Evolutionary conservation across 2,888 invertebrate genomes (phyloP), one percentile per base, ranked within the genome.

Genomic region (Nasonia oneida): DNA sequence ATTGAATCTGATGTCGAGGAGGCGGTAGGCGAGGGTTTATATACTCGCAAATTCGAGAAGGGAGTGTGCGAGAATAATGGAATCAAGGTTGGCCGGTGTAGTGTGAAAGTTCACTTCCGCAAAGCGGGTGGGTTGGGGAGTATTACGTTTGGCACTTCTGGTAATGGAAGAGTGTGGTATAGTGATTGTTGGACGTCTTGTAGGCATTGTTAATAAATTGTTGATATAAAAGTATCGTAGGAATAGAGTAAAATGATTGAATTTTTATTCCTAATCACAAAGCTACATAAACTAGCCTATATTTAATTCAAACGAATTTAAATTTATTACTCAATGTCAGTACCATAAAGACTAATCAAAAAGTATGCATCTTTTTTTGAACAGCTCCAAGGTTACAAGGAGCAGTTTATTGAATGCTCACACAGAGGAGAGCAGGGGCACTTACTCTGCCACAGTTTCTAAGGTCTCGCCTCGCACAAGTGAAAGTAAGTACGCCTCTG

Each of bases 1-100:
- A 85, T 29, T 53, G 53, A 80, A 53, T 50, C 79, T 82, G 86
- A 83, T 80, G 76, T 18, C 33, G 50, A 3, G 0, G 33, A 2
- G 70, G 3, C 33, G 67, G 67, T 29, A 6, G 23, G 23, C 67
- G 67, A 29, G 67, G 67, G 67, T 33, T 67, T 67, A 67, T 67
- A 67, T 67, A 67, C 67, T 33, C 12, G 23, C 23, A 6, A 61
- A 53, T 18, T 53, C 15, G 15, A 18, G 53, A 53, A 53, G 53
- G 18, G 64, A 64, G 64, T 23, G 23, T 57, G 5, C n/a, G 1
- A 0, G 57, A 29, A 64, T 4, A 53, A 23, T 64, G n/a, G 29
- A 10, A 64, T 10, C 64, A 23, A 64, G 64, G 23, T 10, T 64
- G 0, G 10, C 23, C 12, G 47, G 47, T n/a, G 29, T 64, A 29